A percentile compares a stretch with the other conserved stretches of the same genome.
Conservation (phyloP, 30 jellyfish, hydroid and myxozoan species). For the Turritopsis rubra region DNA sequence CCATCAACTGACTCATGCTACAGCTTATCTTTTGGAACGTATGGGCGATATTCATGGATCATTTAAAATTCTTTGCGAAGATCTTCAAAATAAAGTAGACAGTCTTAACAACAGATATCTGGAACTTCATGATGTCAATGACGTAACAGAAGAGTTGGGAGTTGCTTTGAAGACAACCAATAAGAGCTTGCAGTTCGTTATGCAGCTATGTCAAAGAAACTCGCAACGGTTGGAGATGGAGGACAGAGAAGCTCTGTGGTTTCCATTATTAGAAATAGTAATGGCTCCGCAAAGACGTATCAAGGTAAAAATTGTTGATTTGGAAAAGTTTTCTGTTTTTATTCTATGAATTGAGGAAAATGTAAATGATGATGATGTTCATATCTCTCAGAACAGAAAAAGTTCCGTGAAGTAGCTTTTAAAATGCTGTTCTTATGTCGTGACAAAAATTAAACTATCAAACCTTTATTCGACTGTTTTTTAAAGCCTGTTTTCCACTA, state of each 20-base stretch:
- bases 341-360: too few species aligned
- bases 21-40: conserved; percentile 80
- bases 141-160: background rate
- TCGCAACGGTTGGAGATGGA: conserved; percentile 83
- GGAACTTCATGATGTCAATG: conserved; percentile 18
- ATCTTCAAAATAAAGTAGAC: conserved; percentile 55
- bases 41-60: conserved; percentile 90
- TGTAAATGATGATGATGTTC: too few species aligned
- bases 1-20: conserved; percentile 67
- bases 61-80: conserved; percentile 54
- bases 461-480: too few species aligned
- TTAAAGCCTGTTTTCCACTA: too few species aligned
- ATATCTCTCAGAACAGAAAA: too few species aligned
- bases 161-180: conserved; percentile 6
- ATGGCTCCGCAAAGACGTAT: conserved; percentile 97
- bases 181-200: conserved; percentile 19
- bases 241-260: conserved; percentile 93
- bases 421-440: too few species aligned
- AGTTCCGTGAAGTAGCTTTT: too few species aligned
- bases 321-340: too few species aligned
- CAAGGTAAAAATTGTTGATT: conserved; percentile 28
- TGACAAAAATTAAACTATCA: too few species aligned
- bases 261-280: conserved; percentile 84
- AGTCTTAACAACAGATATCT: conserved; percentile 30
- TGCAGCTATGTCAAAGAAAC: conserved; percentile 72